Conservation (phyloP, 2,888 invertebrate species). For the Folsomia candida region DNA sequence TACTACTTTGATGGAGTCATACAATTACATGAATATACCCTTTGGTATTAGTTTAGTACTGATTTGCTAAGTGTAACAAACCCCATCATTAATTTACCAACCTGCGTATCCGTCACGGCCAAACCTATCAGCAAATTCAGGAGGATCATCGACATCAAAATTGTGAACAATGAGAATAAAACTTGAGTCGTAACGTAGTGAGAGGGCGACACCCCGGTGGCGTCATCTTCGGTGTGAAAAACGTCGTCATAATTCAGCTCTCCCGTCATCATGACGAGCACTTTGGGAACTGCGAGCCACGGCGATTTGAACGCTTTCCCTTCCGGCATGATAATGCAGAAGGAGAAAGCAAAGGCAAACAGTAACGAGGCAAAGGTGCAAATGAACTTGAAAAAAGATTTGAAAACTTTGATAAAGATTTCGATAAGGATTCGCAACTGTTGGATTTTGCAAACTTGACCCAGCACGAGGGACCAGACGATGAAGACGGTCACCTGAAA, state of each 20-base stretch:
- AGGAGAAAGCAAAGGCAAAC: not conserved
- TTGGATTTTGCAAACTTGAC: conserved; percentile 10
- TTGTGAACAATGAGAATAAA: conserved; percentile 4
- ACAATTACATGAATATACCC: too few relatives aligned
- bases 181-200: conserved; percentile 3
- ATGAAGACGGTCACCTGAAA: not conserved
- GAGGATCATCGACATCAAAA: conserved; percentile 13
- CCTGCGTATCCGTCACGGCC: conserved; percentile 11
- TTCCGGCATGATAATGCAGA: conserved; percentile 4
- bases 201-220: not conserved
- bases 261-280: conserved; percentile 15
- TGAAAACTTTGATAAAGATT: conserved; percentile 13
- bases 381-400: conserved; percentile 2
- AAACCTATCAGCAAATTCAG: conserved; percentile 2
- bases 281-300: conserved; percentile 14
- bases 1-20: too few relatives aligned
- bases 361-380: conserved; percentile 6
- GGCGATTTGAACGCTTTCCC: conserved; percentile 12
- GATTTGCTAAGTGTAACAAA: too few relatives aligned
- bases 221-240: not conserved
- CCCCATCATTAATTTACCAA: too few relatives aligned
- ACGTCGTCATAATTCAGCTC: conserved; percentile 21
- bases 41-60: too few relatives aligned
- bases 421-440: conserved; percentile 4
- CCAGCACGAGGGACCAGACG: conserved; percentile 5